A percentile compares a stretch with the other conserved stretches of the same genome.
These are phyloP conservation scores for Malacoctenus gilli DNA, from an alignment of 2,797 vertebrate genomes.

Conservation along the genomic window DNA sequence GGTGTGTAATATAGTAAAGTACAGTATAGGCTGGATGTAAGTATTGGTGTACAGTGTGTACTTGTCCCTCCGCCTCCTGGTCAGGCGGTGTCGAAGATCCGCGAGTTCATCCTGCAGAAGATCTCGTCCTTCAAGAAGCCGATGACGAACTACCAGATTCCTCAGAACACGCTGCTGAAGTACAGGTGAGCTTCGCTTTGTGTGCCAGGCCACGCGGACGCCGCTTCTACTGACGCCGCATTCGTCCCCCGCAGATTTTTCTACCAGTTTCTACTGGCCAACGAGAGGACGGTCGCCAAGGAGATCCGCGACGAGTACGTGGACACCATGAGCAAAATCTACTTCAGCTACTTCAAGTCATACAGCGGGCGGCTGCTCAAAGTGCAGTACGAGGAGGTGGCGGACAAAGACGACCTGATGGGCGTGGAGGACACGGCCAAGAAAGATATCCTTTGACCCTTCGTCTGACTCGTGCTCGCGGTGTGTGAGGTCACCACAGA, in stretches of 20 bases:
- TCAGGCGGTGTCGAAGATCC: conserved; percentile 93
- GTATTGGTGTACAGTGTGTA: too few species aligned
- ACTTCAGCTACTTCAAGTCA: conserved; percentile 93
- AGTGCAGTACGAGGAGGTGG: conserved; percentile 96
- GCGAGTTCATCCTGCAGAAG: conserved; percentile 94
- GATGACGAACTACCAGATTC: conserved; percentile 98
- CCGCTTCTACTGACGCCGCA: too few species aligned
- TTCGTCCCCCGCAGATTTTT: conserved; percentile 84
- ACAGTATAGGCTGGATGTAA: too few species aligned
- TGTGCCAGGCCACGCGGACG: too few species aligned
- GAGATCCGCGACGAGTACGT: conserved; percentile 93
- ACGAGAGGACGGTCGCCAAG: conserved; percentile 89
- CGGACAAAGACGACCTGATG: conserved; percentile 95
- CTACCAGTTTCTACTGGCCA: conserved; percentile 93
- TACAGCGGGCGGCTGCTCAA: conserved; percentile 92
- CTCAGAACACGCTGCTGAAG: conserved; percentile 92
- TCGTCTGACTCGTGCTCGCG: neutral
- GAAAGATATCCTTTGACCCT: conserved; percentile 87
- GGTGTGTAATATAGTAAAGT: too few species aligned
- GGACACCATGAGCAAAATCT: conserved; percentile 94
- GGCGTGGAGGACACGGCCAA: conserved; percentile 94
- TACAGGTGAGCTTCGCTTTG: conserved; percentile 90
- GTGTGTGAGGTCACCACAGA: too few species aligned
- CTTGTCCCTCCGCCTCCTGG: too few species aligned
- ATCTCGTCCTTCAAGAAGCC: conserved; percentile 94